Base-by-base conservation (phyloP, 2,888 invertebrate genomes). In the Drosophila nr. perissopoda region DNA sequence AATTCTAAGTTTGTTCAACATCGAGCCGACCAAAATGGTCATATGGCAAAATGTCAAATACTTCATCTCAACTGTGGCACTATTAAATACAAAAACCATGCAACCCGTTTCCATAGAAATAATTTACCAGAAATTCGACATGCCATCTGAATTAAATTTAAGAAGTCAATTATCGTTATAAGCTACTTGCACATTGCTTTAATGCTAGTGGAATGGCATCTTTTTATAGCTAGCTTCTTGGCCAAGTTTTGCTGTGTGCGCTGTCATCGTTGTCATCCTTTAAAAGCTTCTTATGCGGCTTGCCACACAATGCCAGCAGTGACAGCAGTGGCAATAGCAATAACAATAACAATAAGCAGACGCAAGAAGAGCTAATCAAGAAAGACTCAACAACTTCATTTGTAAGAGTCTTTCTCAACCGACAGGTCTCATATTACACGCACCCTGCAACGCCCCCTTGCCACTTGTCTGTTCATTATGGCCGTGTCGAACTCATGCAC, bases 401-500 rank as follows among this genome's bases (percentile, higher is more conserved):
- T 80, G 75, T 72, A 60, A 70, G 66, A n/a, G 60, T 25, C 25
- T 25, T 16, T 46, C 40, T 10, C 87, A 62, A 70, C 68, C 70
- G 65, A 65, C 73, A 70, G 72, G 71, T 72, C 90, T 87, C 90
- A 86, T 86, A 87, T 87, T 87, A 88, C 90, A 83, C 76, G 83
- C 88, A n/a, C 52, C 21, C 31, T 25, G 38, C 63, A 38, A 13
- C 1, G 33, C 36, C n/a, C 29, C 54, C 33, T 33, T 36, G 31
- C 11, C 33, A 21, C 33, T 10, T 34, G 25, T 11, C 10, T 10
- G 31, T 36, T 40, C 68, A 57, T 62, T 61, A 49, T 49, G 67
- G 36, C 79, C 88, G 72, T 79, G 88, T 87, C 88, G 89, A 89
- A 83, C 86, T 88, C 89, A 88, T 88, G 90, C 90, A 80, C 90